These are phyloP conservation scores for Astur gentilis DNA, from an alignment of 2,113 vertebrate species.

Conservation along the genomic window DNA sequence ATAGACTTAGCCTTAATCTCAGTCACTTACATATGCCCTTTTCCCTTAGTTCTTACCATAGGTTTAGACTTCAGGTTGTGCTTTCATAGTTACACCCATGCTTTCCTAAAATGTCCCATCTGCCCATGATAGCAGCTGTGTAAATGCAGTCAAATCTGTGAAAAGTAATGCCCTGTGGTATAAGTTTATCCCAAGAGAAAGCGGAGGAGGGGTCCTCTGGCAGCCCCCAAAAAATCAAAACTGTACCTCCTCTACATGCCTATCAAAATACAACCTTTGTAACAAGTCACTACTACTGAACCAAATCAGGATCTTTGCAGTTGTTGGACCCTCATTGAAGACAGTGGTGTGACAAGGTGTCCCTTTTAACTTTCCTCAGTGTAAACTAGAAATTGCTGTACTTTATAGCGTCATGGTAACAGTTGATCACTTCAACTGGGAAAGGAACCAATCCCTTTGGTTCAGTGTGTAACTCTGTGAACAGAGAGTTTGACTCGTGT, in stretches of 20 bases:
- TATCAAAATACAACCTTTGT: background rate
- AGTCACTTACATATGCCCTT: background rate
- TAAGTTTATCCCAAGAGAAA: background rate
- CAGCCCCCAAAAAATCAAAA: background rate
- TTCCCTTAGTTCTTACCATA: background rate
- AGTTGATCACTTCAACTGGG: background rate
- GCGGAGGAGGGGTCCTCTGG: background rate
- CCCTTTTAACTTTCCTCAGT: background rate
- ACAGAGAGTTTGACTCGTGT: background rate
- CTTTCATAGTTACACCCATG: background rate
- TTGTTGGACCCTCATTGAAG: background rate
- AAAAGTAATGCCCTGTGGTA: background rate
- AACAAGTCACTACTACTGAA: background rate
- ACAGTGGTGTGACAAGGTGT: background rate
- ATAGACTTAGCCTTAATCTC: background rate
- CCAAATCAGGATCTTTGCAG: background rate
- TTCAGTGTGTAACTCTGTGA: background rate
- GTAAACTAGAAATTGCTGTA: background rate
- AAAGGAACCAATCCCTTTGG: background rate
- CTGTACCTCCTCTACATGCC: background rate
- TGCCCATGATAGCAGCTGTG: fast-evolving
- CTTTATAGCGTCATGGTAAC: background rate
- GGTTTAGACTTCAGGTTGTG: background rate
- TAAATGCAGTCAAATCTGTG: background rate
- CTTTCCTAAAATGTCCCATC: background rate